Conservation (phyloP, 37 sponge, comb jelly and placozoan genomes). For the Dysidea cf. avara region DNA sequence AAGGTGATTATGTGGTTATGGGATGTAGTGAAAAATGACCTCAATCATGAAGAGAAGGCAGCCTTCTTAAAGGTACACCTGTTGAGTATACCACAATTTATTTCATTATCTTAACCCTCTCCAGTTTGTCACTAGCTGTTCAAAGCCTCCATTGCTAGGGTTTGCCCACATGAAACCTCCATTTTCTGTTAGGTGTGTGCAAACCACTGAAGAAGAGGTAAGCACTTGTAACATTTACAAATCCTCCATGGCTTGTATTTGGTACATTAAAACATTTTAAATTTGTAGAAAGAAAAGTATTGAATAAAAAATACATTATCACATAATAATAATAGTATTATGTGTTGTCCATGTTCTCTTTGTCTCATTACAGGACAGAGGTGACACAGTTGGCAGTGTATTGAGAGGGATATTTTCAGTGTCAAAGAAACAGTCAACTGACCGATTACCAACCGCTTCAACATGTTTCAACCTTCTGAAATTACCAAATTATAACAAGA, state of each 20-base stretch:
- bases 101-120: not conserved
- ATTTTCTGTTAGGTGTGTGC: conserved; percentile 88
- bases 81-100: not conserved
- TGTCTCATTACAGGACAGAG: conserved; percentile 42
- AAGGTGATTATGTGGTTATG: conserved; percentile 94
- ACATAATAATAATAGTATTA: too few species aligned
- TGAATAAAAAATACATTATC: too few species aligned
- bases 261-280: too few species aligned
- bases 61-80: conserved; percentile 78
- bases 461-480: conserved; percentile 98
- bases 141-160: conserved; percentile 93
- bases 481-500: conserved; percentile 88
- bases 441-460: conserved; percentile 93
- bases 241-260: not conserved
- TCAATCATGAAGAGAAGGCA: conserved; percentile 70
- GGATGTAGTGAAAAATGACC: conserved; percentile 92
- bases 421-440: conserved; percentile 14
- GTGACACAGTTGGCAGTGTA: conserved; percentile 69
- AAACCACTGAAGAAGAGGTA: conserved; percentile 74
- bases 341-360: too few species aligned
- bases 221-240: not conserved
- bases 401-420: conserved; percentile 76
- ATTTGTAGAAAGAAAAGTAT: too few species aligned
- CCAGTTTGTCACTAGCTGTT: conserved; percentile 98
- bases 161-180: conserved; percentile 86